Percentiles rank a stretch among this genome's conserved stretches.
Evolutionary conservation across 1,140 invertebrate species (phyloP).

Genomic region (Popillia japonica): DNA sequence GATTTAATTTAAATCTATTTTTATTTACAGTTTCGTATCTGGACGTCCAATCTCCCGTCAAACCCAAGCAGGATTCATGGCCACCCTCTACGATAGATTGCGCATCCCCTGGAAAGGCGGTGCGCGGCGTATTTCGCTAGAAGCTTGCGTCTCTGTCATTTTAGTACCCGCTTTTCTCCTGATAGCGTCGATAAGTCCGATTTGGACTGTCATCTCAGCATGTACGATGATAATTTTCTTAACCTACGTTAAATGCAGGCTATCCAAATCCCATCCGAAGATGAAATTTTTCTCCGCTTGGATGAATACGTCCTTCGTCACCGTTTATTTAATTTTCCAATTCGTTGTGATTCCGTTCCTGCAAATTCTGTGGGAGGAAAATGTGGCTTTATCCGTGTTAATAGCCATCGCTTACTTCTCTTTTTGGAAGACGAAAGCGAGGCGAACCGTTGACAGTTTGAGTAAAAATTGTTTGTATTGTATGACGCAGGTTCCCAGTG

Average conservation of each 20-base stretch:
- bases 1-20: background rate
- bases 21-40: conserved; percentile 53
- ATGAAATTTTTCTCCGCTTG: conserved; percentile 75
- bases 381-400: conserved; percentile 68
- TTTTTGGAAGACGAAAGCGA: conserved; percentile 35
- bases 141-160: conserved; percentile 70
- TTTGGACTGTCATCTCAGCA: conserved; percentile 70
- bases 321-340: conserved; percentile 73
- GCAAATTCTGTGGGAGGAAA: conserved; percentile 74
- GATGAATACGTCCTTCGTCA: conserved; percentile 69
- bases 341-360: conserved; percentile 68
- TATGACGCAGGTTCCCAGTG: conserved; percentile 59
- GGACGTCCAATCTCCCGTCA: conserved; percentile 48
- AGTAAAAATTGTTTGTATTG: conserved; percentile 56
- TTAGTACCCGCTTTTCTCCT: conserved; percentile 68
- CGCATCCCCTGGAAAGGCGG: conserved; percentile 67
- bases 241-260: conserved; percentile 66
- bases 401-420: conserved; percentile 60
- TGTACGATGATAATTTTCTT: conserved; percentile 70
- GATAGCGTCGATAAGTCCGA: conserved; percentile 67
- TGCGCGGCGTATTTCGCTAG: conserved; percentile 64
- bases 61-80: conserved; percentile 46
- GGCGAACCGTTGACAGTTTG: conserved; percentile 36
- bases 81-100: conserved; percentile 64
- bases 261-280: conserved; percentile 58